Evolutionary conservation across 2,113 vertebrate species (phyloP), one percentile per base, ranked within the genome.

Genomic region (Haliaeetus leucogaster): DNA sequence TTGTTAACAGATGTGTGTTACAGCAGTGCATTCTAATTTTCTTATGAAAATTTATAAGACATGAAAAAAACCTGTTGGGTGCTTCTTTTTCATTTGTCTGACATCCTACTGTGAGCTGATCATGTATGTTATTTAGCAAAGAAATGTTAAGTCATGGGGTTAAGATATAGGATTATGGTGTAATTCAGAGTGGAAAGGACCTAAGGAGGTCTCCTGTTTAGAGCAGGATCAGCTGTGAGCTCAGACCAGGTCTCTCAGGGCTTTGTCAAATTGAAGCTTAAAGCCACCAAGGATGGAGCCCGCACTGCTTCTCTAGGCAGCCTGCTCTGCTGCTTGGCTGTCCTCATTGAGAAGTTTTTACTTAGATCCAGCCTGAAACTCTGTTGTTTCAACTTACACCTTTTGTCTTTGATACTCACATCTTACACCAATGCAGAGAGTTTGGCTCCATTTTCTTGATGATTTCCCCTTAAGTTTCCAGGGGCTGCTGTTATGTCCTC

Each of bases 401-500:
- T 19, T 11, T 36, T 59, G 21, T 27, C 58, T 63, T 59, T 77
- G 27, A 55, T 65, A 59, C 10, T 72, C 23, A 36, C 5, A 47
- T 1, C 2, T 52, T 38, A 55, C 16, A 55, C 4, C 8, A 68
- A 9, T 30, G 3, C 5, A 42, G 45, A 73, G 18, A 78, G 11
- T 7, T 4, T 79, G 10, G 20, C 11, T 65, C 11, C 2, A 0
- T 27, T 19, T 62, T 52, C 42, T 7, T 80, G 9, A 12, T 66
- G 6, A 27, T 67, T 58, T 89, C 6, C 14, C 7, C 17, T 34
- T 38, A 73, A 16, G 3, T 40, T 84, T 73, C 6, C 4, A 1
- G 18, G n/a, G 8, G 3, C 11, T 74, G 9, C 26, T 63, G 0
- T 19, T 11, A 14, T 2, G 13, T 68, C 13, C 11, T 2, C 11